Conservation (phyloP, 2,113 vertebrate genomes). For the Myiopsitta monachus region DNA sequence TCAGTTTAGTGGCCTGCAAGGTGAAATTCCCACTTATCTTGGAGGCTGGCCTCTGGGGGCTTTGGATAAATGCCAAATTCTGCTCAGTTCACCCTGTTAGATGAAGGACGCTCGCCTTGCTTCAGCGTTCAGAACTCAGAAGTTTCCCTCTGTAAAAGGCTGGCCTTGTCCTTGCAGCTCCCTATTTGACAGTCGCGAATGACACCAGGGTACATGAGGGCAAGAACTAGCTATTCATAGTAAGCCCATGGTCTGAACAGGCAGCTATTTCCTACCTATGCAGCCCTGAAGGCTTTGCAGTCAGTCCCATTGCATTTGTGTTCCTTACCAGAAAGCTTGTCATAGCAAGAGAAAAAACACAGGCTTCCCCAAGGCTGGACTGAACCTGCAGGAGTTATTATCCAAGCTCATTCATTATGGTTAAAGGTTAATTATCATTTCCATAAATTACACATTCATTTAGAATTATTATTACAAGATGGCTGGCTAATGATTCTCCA, state of each 20-base stretch:
- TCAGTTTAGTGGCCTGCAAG: not conserved
- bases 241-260: not conserved
- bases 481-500: constrained; percentile 31
- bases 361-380: not conserved
- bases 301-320: not conserved
- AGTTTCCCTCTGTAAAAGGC: not conserved
- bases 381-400: not conserved
- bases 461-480: not conserved
- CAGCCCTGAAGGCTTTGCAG: not conserved
- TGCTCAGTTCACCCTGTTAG: not conserved
- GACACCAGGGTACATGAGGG: not conserved
- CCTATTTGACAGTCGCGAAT: fast-evolving
- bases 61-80: not conserved
- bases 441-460: not conserved
- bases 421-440: not conserved
- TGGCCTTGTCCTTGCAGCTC: not conserved
- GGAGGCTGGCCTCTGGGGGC: not conserved
- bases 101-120: too few species aligned
- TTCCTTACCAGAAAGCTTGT: not conserved
- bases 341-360: fast-evolving
- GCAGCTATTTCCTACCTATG: not conserved
- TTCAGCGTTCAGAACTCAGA: not conserved
- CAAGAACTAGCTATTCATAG: not conserved
- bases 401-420: not conserved
- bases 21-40: not conserved